These are phyloP conservation scores for Alethe castanea DNA, from an alignment of 2,113 vertebrate genomes.

Conservation along the genomic window DNA sequence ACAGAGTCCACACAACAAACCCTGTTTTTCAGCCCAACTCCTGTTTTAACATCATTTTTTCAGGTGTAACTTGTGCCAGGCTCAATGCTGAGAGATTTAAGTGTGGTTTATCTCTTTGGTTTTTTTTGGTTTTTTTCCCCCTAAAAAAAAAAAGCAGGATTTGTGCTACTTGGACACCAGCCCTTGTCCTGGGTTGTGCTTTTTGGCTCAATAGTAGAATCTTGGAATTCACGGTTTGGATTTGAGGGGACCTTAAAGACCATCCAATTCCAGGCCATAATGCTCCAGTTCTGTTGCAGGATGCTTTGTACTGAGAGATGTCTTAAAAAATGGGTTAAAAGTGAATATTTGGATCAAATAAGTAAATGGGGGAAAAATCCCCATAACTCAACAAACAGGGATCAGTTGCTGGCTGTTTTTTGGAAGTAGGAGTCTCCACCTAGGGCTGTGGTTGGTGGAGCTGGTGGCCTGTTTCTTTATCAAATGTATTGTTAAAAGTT, in stretches of 20 bases:
- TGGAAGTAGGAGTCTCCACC: neutral
- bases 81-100: neutral
- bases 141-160: neutral
- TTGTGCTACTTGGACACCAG: neutral
- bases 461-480: neutral
- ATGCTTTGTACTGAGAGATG: neutral
- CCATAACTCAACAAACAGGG: neutral
- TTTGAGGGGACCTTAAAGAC: neutral
- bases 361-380: fast-evolving
- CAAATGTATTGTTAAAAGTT: neutral
- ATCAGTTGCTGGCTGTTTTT: neutral
- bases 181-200: neutral
- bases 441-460: neutral
- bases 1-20: conserved; percentile 28
- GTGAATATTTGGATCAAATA: neutral
- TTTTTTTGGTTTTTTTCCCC: neutral
- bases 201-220: neutral
- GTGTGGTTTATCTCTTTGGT: neutral
- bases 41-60: neutral
- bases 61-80: neutral
- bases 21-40: neutral
- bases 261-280: neutral
- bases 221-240: neutral
- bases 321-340: neutral
- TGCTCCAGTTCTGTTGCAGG: neutral